A percentile compares a stretch with the other conserved stretches of the same genome.
These are phyloP conservation scores for Watsonalla cultraria DNA, from an alignment of 2,888 invertebrate genomes.

Conservation along the genomic window DNA sequence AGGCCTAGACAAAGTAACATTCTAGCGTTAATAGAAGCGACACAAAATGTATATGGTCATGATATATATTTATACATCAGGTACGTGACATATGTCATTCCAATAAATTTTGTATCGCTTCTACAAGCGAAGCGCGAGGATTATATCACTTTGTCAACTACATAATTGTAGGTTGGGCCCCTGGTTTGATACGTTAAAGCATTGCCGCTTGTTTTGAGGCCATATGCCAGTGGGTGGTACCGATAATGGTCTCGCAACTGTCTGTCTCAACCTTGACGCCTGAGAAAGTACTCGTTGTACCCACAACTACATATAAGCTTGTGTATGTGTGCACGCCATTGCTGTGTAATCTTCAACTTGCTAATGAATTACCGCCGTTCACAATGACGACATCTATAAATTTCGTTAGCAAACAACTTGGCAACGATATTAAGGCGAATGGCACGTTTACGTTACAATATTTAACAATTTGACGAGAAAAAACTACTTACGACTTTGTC, in stretches of 20 bases:
- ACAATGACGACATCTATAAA: slow-evolving; percentile 37
- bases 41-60: too few relatives aligned
- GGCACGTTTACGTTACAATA: neutral
- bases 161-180: too few relatives aligned
- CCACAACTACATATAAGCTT: slow-evolving; percentile 17
- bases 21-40: too few relatives aligned
- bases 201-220: slow-evolving; percentile 15
- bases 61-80: too few relatives aligned
- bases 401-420: slow-evolving; percentile 2
- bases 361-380: slow-evolving; percentile 28
- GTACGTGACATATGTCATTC: too few relatives aligned
- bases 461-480: neutral
- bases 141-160: too few relatives aligned
- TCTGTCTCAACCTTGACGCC: slow-evolving; percentile 46
- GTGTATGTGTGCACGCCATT: slow-evolving; percentile 25
- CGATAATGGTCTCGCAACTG: slow-evolving; percentile 50
- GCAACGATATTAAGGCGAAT: slow-evolving; percentile 2
- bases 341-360: slow-evolving; percentile 37
- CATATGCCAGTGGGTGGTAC: slow-evolving; percentile 36
- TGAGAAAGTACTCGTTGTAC: slow-evolving; percentile 44
- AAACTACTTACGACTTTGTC: neutral
- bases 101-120: too few relatives aligned
- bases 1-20: too few relatives aligned
- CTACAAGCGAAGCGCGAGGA: too few relatives aligned
- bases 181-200: neutral